These are phyloP conservation scores for Ricordea florida DNA, from an alignment of 92 coral and sea anemone genomes.

Conservation along the genomic window DNA sequence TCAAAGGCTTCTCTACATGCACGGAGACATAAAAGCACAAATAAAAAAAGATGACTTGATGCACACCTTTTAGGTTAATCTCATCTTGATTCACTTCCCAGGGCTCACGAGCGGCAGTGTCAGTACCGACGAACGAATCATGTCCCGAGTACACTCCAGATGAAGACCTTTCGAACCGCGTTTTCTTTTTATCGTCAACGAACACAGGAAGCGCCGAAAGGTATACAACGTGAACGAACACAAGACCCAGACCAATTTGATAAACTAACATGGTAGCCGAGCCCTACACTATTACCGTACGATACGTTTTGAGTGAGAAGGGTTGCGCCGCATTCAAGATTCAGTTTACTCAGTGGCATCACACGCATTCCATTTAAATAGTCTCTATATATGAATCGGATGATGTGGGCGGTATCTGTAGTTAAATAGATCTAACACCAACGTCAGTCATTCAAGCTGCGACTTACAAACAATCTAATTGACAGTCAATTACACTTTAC, in stretches of 20 bases:
- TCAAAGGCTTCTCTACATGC: conserved; percentile 32
- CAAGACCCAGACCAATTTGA: conserved; percentile 64
- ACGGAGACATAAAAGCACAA: conserved; percentile 28
- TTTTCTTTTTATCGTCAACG: conserved; percentile 73
- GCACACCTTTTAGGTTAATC: conserved; percentile 62
- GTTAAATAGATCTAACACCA: conserved; percentile 85
- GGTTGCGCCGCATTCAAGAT: conserved; percentile 50
- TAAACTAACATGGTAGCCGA: conserved; percentile 74
- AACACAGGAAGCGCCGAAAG: conserved; percentile 79
- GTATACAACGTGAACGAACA: conserved; percentile 71
- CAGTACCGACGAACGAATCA: neutral
- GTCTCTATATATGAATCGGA: conserved; percentile 63
- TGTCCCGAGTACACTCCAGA: neutral
- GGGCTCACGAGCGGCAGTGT: conserved; percentile 69
- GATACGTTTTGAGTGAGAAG: conserved; percentile 39
- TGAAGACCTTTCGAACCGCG: conserved; percentile 7
- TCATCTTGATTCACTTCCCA: conserved; percentile 95
- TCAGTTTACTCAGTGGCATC: conserved; percentile 52
- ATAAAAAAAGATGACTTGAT: conserved; percentile 20
- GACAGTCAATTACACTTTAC: conserved; percentile 83
- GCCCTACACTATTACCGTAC: conserved; percentile 47
- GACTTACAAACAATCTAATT: conserved; percentile 80
- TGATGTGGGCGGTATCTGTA: conserved; percentile 87
- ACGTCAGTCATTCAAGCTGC: conserved; percentile 87
- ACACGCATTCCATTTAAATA: conserved; percentile 73